Evolutionary conservation across 2,888 invertebrate species (phyloP).

Genomic region (Euplagia quadripunctaria): DNA sequence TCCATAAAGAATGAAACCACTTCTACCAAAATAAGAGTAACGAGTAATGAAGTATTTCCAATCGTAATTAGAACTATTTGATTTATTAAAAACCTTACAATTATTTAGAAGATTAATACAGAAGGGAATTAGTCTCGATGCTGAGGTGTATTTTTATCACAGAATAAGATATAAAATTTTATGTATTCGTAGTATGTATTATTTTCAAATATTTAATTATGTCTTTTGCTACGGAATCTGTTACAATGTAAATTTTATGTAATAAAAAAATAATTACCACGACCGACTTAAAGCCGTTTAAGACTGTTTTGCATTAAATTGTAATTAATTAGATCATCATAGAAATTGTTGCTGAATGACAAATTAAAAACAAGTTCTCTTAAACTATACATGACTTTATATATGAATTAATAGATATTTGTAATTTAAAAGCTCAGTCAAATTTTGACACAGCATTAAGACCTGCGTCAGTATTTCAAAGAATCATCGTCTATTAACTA

Average conservation of each 20-base stretch:
- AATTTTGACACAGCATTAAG: constrained; percentile 60
- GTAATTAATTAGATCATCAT: constrained; percentile 7
- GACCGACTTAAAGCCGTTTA: constrained; percentile 22
- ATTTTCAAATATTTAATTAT: too few species aligned
- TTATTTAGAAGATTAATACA: too few species aligned
- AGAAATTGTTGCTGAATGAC: constrained; percentile 43
- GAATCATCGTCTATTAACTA: constrained; percentile 81
- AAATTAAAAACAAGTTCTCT: constrained; percentile 34
- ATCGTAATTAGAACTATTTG: not conserved
- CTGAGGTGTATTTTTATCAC: too few species aligned
- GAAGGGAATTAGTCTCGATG: too few species aligned
- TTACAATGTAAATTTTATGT: constrained; percentile 9
- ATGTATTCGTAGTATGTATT: too few species aligned
- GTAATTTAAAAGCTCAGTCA: constrained; percentile 46
- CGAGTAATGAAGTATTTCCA: not conserved
- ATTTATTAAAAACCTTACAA: too few species aligned
- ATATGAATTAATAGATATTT: constrained; percentile 41
- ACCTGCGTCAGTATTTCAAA: constrained; percentile 65
- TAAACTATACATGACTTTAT: constrained; percentile 53
- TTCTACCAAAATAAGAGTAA: not conserved
- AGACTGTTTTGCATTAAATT: constrained; percentile 13
- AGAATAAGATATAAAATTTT: too few species aligned
- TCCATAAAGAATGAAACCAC: not conserved
- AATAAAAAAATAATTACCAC: constrained; percentile 14
- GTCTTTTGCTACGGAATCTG: not conserved